Evolutionary conservation across 1,140 invertebrate genomes (phyloP).

Genomic region (Drosophila fuyamai): DNA sequence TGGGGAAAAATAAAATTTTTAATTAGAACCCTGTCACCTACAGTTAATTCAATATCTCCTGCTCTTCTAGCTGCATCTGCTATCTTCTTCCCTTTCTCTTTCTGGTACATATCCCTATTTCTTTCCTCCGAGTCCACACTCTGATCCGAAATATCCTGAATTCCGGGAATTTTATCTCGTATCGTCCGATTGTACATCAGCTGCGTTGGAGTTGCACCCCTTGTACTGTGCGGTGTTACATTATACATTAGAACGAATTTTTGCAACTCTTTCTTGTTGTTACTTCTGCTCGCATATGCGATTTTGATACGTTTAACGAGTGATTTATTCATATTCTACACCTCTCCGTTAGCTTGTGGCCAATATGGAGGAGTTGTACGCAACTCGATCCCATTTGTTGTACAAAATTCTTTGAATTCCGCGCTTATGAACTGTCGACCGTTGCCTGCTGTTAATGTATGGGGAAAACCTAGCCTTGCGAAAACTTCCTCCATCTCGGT

Average conservation of each 20-base stretch:
- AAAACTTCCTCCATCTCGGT: background rate
- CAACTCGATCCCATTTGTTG: background rate
- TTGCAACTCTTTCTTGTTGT: background rate
- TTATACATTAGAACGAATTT: background rate
- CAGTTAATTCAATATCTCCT: no score
- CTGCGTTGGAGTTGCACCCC: background rate
- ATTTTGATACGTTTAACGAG: background rate
- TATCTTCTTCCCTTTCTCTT: no score
- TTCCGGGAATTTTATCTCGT: background rate
- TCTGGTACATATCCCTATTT: no score
- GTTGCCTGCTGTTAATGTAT: background rate
- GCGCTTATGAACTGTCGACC: background rate
- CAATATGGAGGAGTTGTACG: background rate
- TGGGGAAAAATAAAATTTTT: no score
- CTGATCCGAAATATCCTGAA: no score
- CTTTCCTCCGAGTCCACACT: no score
- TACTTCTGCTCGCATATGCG: background rate
- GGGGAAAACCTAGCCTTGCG: background rate
- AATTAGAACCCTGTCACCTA: no score
- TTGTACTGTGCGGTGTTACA: conserved; percentile 2
- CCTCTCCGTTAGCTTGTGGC: background rate
- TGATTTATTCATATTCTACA: background rate
- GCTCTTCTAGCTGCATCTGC: no score
- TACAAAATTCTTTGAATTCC: background rate
- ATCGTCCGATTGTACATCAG: conserved; percentile 1